phyloP scores from a whole-genome alignment of 1,140 invertebrate species.

The Diachasmimorpha longicaudata region DNA sequence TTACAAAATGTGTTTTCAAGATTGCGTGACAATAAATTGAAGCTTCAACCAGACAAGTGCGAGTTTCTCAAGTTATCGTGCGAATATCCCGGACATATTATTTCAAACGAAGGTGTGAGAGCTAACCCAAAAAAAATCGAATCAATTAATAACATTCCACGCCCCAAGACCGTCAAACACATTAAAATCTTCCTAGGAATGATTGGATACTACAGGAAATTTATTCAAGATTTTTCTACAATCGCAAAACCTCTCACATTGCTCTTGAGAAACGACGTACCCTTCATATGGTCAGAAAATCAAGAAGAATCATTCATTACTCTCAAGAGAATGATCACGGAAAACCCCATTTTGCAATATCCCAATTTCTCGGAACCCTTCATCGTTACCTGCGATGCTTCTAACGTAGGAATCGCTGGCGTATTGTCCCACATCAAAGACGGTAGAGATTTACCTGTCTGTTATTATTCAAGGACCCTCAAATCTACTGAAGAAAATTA shows the following conservation, averaged over 20 bases:
- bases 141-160: neutral
- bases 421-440: slow-evolving; percentile 32
- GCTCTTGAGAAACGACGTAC: neutral
- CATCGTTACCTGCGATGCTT: slow-evolving; percentile 30
- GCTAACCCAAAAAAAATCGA: neutral
- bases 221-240: neutral
- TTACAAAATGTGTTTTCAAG: neutral
- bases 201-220: slow-evolving; percentile 9
- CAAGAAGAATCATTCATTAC: neutral
- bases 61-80: neutral
- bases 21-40: neutral
- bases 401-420: slow-evolving; percentile 28
- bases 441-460: slow-evolving; percentile 28
- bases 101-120: neutral
- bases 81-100: neutral
- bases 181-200: neutral
- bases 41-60: neutral
- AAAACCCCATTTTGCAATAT: neutral
- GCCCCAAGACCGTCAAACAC: neutral
- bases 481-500: slow-evolving; percentile 42
- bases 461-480: slow-evolving; percentile 33
- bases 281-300: neutral
- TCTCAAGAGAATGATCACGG: neutral
- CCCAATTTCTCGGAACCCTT: slow-evolving; percentile 10
- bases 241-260: neutral